Conservation (phyloP, 2,113 vertebrate genomes). For the Oncorhynchus tshawytscha region DNA sequence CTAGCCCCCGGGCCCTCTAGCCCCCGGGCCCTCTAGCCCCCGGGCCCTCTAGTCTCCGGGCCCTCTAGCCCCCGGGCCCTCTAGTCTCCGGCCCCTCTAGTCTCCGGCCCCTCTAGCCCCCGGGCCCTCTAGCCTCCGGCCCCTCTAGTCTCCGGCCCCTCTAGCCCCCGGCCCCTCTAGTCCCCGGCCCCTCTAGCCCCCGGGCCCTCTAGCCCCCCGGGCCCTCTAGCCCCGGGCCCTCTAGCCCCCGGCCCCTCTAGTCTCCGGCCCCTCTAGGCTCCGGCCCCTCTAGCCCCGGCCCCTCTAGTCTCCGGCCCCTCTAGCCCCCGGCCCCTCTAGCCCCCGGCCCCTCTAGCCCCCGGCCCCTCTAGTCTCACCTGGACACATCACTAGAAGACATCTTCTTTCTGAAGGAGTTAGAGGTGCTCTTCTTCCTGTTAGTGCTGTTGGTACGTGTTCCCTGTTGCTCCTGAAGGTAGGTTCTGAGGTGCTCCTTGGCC, state of each 20-base stretch:
- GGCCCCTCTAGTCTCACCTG: constrained; percentile 70
- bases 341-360: no score
- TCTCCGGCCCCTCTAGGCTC: no score
- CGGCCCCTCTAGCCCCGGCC: no score
- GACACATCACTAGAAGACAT: constrained; percentile 92
- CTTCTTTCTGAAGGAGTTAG: constrained; percentile 86
- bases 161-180: no score
- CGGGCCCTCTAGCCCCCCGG: neutral
- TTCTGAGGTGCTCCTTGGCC: constrained; percentile 94
- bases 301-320: neutral
- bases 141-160: neutral
- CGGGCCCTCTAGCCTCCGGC: no score
- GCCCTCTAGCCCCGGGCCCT: neutral
- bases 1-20: no score
- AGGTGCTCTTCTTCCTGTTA: constrained; percentile 72
- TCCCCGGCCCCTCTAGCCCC: rapidly evolving
- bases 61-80: no score
- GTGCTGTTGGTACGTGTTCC: constrained; percentile 53
- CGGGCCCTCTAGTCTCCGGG: no score
- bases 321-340: no score
- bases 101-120: no score
- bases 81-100: neutral
- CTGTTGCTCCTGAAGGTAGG: constrained; percentile 92
- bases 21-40: rapidly evolving
- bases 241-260: neutral